Evolutionary conservation across 2,113 vertebrate genomes (phyloP).

Genomic region (Ictalurus punctatus): DNA sequence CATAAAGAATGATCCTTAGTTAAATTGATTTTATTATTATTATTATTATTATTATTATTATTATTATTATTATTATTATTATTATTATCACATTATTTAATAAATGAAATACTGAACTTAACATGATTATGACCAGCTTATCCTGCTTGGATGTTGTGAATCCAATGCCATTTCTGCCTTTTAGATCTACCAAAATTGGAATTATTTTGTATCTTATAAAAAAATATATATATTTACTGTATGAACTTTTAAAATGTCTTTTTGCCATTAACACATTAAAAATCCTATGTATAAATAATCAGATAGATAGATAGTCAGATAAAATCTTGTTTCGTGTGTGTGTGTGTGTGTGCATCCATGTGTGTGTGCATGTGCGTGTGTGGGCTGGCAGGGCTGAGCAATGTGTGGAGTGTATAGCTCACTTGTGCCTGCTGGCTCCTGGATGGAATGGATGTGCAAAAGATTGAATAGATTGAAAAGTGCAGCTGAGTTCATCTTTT

Average conservation of each 20-base stretch:
- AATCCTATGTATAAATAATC: not conserved
- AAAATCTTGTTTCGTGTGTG: not conserved
- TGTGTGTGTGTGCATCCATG: not conserved
- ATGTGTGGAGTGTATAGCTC: constrained; percentile 36
- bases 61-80: too few species aligned
- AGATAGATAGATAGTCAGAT: not conserved
- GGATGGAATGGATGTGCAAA: constrained; percentile 32
- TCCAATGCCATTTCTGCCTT: not conserved
- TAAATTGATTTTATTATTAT: not conserved
- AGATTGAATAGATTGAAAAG: constrained; percentile 34
- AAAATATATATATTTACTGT: not conserved
- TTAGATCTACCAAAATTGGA: not conserved
- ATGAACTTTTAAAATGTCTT: not conserved
- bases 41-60: not conserved
- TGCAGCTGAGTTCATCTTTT: constrained; percentile 44
- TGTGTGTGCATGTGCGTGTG: constrained; percentile 5
- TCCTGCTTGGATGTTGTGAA: not conserved
- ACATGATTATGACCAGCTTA: not conserved
- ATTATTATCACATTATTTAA: not conserved
- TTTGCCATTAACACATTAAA: not conserved
- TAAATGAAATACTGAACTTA: not conserved
- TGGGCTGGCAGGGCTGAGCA: not conserved
- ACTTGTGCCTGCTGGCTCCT: constrained; percentile 41
- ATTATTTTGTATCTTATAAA: not conserved
- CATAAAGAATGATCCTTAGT: not conserved